phyloP scores from a whole-genome alignment of 2,113 vertebrate species.

The Gulo gulo region DNA sequence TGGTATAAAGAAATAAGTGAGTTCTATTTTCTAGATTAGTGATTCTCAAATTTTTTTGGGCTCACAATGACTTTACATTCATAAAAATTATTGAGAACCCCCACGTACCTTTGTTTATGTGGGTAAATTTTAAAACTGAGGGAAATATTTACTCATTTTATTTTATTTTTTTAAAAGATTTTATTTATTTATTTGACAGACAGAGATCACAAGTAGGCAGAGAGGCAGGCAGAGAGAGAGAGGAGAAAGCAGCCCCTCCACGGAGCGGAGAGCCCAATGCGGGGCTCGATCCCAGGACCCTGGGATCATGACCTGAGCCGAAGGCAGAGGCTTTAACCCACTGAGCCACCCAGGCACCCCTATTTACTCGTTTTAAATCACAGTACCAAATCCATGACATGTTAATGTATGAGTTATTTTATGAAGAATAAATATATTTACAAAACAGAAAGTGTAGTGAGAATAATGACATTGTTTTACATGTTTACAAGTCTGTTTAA shows the following conservation, averaged over 20 bases:
- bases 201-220: no score
- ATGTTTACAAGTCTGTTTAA: background rate
- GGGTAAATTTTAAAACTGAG: background rate
- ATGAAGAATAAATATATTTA: background rate
- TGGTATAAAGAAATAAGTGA: background rate
- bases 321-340: no score
- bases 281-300: no score
- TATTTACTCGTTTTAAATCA: background rate
- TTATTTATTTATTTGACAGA: no score
- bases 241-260: no score
- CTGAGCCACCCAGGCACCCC: no score
- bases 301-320: no score
- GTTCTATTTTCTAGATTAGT: background rate
- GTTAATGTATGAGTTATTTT: background rate
- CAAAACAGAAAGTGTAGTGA: background rate
- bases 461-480: conserved; percentile 15
- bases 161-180: no score
- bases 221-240: no score
- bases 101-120: background rate
- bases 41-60: background rate
- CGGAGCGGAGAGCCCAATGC: no score
- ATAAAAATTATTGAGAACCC: background rate
- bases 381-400: background rate
- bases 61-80: background rate
- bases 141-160: conserved; percentile 7